Percentiles rank a stretch among this genome's conserved stretches.
These are phyloP conservation scores for Chitala chitala DNA, from an alignment of 2,113 vertebrate species.

Conservation along the genomic window DNA sequence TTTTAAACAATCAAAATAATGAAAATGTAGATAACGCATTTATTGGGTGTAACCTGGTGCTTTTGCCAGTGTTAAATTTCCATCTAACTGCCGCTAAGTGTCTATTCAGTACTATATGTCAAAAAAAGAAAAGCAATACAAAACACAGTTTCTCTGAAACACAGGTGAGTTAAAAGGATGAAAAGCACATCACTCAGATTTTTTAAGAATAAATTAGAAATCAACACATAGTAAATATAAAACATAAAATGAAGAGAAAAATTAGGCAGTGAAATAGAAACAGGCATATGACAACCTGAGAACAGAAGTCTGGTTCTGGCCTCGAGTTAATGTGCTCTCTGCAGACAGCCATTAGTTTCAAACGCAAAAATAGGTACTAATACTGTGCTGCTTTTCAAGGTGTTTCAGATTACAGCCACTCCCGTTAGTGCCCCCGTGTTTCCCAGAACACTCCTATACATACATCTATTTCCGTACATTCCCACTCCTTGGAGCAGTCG, in stretches of 20 bases:
- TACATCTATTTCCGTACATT: slow-evolving; percentile 7
- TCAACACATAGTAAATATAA: too few species aligned
- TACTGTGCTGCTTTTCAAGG: not conserved
- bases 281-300: not conserved
- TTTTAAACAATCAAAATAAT: not conserved
- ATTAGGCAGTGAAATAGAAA: too few species aligned
- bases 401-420: slow-evolving; percentile 14
- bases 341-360: not conserved
- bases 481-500: not conserved
- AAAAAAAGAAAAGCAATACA: too few species aligned
- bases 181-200: too few species aligned
- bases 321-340: not conserved
- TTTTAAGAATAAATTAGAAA: too few species aligned
- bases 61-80: not conserved
- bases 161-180: too few species aligned
- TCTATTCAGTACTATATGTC: not conserved
- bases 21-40: not conserved
- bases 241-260: too few species aligned
- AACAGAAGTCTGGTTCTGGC: too few species aligned
- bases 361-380: not conserved
- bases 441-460: not conserved
- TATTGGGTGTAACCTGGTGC: not conserved
- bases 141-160: too few species aligned
- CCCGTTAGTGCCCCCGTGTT: slow-evolving; percentile 6
- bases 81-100: not conserved